Percentiles rank a stretch among this genome's conserved stretches.
phyloP scores from a whole-genome alignment of 2,113 vertebrate species.

The Oncorhynchus masou region DNA sequence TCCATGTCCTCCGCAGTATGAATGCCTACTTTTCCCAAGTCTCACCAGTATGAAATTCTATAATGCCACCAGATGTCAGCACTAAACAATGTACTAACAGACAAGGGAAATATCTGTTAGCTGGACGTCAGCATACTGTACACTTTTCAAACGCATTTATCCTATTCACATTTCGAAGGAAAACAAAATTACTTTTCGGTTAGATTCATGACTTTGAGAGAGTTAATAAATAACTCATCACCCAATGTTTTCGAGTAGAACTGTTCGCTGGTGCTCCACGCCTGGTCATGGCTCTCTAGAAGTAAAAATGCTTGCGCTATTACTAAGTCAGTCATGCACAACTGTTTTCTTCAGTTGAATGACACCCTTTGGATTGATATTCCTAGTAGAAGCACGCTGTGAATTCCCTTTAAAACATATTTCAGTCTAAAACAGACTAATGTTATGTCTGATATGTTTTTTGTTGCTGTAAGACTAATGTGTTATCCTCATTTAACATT shows the following conservation, averaged over 20 bases:
- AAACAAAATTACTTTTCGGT: not conserved
- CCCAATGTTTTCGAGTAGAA: not conserved
- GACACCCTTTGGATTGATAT: too few species aligned
- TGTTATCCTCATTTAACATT: not conserved
- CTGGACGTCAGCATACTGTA: not conserved
- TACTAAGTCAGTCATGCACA: too few species aligned
- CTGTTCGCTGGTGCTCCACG: not conserved
- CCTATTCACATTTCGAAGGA: not conserved
- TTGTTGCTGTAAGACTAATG: too few species aligned
- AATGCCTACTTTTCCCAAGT: not conserved
- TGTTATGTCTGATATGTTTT: too few species aligned
- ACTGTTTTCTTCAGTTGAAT: too few species aligned
- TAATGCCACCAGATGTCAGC: constrained; percentile 10
- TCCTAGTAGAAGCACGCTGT: too few species aligned
- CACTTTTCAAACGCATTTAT: not conserved
- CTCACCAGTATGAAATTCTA: not conserved
- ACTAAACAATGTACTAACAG: not conserved
- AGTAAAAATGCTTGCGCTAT: too few species aligned
- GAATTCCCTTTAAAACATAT: too few species aligned
- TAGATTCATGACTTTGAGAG: too few species aligned
- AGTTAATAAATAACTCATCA: too few species aligned
- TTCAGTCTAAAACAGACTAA: too few species aligned
- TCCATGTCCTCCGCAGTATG: not conserved
- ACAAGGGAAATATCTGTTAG: not conserved
- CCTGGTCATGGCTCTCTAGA: too few species aligned